Conservation (phyloP, 2,113 vertebrate species). For the Orcinus orca region DNA sequence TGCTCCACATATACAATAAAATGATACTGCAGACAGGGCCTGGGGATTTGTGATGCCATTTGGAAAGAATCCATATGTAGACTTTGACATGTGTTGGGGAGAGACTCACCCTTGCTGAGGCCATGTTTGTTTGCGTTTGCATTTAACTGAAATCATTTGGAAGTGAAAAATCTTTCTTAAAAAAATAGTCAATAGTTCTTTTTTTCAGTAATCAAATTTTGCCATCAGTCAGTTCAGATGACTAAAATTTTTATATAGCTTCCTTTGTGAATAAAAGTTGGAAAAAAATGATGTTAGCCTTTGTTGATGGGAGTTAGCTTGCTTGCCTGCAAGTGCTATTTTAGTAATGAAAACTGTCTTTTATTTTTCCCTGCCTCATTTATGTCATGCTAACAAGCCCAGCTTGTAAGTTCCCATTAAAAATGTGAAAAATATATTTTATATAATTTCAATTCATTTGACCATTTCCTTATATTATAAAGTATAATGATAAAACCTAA, state of each 20-base stretch:
- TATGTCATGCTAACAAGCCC: not conserved
- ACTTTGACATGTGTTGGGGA: not conserved
- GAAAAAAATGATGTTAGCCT: not conserved
- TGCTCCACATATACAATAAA: accelerated
- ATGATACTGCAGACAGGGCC: accelerated
- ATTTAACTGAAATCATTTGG: not conserved
- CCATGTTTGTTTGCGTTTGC: not conserved
- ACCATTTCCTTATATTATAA: not conserved
- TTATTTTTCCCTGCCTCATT: not conserved
- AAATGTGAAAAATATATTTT: not conserved
- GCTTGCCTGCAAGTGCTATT: not conserved
- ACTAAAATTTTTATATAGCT: not conserved
- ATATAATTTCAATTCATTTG: not conserved
- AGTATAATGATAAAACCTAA: not conserved
- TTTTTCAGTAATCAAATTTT: not conserved
- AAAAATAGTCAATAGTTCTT: not conserved
- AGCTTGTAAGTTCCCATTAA: not conserved
- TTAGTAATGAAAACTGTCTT: not conserved
- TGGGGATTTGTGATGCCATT: not conserved
- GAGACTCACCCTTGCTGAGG: not conserved
- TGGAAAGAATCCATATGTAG: not conserved
- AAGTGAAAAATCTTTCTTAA: not conserved
- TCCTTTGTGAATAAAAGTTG: not conserved
- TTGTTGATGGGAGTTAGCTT: not conserved
- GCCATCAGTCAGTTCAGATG: not conserved